Conservation (phyloP, 2,797 vertebrate genomes). For the Epinephelus awoara region DNA sequence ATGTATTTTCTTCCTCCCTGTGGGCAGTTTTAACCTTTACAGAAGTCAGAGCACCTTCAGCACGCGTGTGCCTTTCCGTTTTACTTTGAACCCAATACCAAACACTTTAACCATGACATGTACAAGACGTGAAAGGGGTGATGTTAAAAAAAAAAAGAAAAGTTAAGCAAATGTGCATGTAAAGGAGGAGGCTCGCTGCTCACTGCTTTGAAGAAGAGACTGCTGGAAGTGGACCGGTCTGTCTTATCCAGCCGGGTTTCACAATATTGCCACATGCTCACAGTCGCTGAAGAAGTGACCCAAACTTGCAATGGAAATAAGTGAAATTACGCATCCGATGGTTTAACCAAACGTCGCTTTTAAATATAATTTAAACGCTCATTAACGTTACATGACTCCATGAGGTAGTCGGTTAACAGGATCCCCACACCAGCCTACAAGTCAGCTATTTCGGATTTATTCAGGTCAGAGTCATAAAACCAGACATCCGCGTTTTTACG, state of each 20-base stretch:
- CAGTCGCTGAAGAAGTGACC: background rate
- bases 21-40: slow-evolving; percentile 39
- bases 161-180: background rate
- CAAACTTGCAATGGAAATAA: background rate
- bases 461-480: slow-evolving; percentile 32
- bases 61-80: background rate
- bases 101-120: background rate
- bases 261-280: background rate
- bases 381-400: background rate
- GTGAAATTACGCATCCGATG: background rate
- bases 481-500: slow-evolving; percentile 51
- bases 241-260: background rate
- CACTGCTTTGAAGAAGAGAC: slow-evolving; percentile 7
- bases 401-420: background rate
- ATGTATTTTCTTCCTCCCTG: background rate
- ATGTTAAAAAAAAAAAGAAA: background rate
- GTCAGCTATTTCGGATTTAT: slow-evolving; percentile 24
- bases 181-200: background rate
- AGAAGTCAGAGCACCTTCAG: slow-evolving; percentile 24
- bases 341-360: background rate
- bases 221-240: background rate
- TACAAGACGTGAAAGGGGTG: accelerated
- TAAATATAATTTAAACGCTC: background rate
- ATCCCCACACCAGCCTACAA: background rate
- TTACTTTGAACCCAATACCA: background rate